These are phyloP conservation scores for Doryteuthis pealeii DNA, from an alignment of 1,140 invertebrate genomes.

Conservation along the genomic window DNA sequence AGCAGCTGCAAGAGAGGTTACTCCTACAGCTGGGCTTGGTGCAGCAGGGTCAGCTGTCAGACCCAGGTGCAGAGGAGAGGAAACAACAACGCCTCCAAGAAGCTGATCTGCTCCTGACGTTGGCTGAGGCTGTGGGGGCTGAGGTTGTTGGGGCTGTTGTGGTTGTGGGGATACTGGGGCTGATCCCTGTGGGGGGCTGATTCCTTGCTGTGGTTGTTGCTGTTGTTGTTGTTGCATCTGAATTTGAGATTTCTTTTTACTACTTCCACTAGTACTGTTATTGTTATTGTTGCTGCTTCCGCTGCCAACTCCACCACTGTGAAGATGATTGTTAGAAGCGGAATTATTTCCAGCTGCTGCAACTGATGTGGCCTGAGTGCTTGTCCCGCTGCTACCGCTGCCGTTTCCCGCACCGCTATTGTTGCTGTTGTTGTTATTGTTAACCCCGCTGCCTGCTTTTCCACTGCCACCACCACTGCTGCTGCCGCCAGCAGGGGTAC, in stretches of 20 bases:
- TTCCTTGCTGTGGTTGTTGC: neutral
- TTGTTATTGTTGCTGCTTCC: neutral
- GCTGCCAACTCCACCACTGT: neutral
- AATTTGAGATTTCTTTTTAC: neutral
- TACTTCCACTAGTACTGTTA: neutral
- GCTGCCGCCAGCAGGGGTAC: neutral
- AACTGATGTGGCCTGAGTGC: neutral
- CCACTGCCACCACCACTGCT: neutral
- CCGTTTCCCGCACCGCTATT: neutral
- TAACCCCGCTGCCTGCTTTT: neutral
- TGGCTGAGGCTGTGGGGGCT: neutral
- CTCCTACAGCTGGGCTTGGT: conserved; percentile 29
- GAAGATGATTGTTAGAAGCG: neutral
- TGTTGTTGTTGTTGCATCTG: neutral
- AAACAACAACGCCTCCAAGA: conserved; percentile 19
- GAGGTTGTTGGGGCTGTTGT: no score
- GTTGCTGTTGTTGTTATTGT: neutral
- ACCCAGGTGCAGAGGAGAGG: conserved; percentile 20
- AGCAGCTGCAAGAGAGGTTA: conserved; percentile 15
- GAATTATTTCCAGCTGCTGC: neutral
- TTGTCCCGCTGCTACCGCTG: neutral
- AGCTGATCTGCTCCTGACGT: neutral
- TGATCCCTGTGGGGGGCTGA: neutral
- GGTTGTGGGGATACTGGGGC: neutral
- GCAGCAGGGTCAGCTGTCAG: conserved; percentile 24